phyloP scores from a whole-genome alignment of 23 tunicate species.

The Phallusia fumigata region DNA sequence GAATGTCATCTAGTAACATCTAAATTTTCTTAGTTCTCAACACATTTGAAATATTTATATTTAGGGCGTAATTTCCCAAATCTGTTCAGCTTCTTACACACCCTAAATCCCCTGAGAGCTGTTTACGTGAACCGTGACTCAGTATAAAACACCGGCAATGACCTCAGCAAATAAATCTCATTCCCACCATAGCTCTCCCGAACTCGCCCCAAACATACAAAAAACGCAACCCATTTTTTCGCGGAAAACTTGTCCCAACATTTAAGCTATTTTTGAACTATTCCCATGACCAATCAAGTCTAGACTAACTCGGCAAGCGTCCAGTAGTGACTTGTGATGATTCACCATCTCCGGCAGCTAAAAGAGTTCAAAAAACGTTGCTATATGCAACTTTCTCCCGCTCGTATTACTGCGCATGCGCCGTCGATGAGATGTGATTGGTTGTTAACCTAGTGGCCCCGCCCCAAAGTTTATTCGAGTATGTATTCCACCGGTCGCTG shows the following conservation, averaged over 20 bases:
- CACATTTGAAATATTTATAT: too few relatives aligned
- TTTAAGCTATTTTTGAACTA: not conserved
- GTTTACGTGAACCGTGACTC: not conserved
- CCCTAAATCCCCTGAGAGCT: not conserved
- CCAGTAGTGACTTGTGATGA: not conserved
- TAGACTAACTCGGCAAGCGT: not conserved
- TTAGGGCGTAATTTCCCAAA: too few relatives aligned
- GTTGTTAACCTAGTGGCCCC: not conserved
- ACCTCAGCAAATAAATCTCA: not conserved
- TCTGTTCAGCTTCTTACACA: too few relatives aligned
- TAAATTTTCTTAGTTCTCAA: too few relatives aligned
- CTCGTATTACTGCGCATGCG: not conserved
- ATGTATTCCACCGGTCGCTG: not conserved
- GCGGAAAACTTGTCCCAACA: not conserved
- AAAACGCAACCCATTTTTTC: not conserved
- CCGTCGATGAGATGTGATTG: not conserved
- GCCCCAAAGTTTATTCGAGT: too few relatives aligned
- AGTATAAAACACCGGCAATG: not conserved
- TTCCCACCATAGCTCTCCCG: not conserved
- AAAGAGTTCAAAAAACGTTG: not conserved
- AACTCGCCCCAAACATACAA: not conserved
- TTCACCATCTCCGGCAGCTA: not conserved
- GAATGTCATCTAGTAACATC: too few relatives aligned
- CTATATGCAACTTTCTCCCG: not conserved
- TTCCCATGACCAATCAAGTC: conserved; percentile 5